Percentiles rank a stretch among this genome's conserved stretches.
Evolutionary conservation across 92 coral and sea anemone genomes (phyloP).

Genomic region (Muricea muricata): DNA sequence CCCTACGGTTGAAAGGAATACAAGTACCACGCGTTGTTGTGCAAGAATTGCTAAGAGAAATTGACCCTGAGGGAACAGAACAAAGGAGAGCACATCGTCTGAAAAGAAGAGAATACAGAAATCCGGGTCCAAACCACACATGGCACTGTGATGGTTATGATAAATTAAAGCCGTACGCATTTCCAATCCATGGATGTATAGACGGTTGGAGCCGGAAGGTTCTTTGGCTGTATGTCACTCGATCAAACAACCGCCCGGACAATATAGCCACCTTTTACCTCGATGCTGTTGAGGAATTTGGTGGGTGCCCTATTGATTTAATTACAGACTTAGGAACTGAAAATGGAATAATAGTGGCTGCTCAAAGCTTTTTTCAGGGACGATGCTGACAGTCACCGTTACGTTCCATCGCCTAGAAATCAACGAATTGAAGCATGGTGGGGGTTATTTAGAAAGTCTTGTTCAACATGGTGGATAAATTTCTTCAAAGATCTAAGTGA

Average conservation of each 20-base stretch:
- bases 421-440: constrained; percentile 67
- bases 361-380: constrained; percentile 63
- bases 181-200: constrained; percentile 37
- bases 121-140: neutral
- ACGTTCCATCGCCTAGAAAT: constrained; percentile 56
- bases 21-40: neutral
- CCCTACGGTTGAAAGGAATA: too few species aligned
- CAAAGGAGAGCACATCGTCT: neutral
- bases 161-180: constrained; percentile 11
- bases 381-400: constrained; percentile 53
- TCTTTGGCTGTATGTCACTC: constrained; percentile 52
- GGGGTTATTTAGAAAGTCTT: constrained; percentile 50
- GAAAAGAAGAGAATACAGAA: neutral
- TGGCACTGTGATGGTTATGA: constrained; percentile 17
- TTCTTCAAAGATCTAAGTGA: constrained; percentile 53
- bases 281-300: constrained; percentile 67
- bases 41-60: neutral
- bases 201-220: constrained; percentile 62
- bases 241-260: constrained; percentile 61
- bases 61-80: constrained; percentile 3
- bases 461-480: constrained; percentile 62
- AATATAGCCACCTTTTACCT: constrained; percentile 65
- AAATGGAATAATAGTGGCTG: constrained; percentile 70
- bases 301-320: constrained; percentile 71
- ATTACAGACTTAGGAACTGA: constrained; percentile 70